These are phyloP conservation scores for Temnothorax rugatulus DNA, from an alignment of 2,888 invertebrate species.

Conservation along the genomic window DNA sequence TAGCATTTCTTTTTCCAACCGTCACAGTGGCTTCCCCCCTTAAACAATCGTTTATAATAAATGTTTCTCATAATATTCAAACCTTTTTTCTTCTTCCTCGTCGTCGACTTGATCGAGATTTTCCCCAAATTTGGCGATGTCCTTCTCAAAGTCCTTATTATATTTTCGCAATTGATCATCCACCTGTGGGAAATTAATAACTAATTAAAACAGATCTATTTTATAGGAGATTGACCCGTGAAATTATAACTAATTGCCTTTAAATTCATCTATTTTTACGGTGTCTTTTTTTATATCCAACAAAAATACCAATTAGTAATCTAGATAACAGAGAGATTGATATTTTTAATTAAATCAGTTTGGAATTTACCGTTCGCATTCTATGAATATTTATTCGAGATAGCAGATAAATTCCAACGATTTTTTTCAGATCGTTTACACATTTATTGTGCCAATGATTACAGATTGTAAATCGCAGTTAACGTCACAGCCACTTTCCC, in stretches of 20 bases:
- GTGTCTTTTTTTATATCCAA: background rate
- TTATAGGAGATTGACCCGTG: background rate
- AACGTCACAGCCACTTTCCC: constrained; percentile 48
- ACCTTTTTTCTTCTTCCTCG: constrained; percentile 92
- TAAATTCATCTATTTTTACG: background rate
- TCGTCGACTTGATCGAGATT: constrained; percentile 95
- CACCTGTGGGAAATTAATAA: constrained; percentile 83
- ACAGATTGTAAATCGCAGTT: background rate
- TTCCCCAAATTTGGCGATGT: constrained; percentile 94
- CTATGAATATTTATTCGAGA: background rate
- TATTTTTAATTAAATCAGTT: constrained; percentile 39
- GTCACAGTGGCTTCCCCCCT: too few relatives aligned
- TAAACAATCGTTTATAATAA: too few relatives aligned
- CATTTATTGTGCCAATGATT: background rate
- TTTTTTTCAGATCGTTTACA: constrained; percentile 33
- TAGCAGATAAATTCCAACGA: constrained; percentile 17
- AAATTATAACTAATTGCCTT: constrained; percentile 23
- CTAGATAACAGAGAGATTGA: background rate
- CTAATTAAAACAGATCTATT: constrained; percentile 1
- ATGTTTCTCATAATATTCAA: constrained; percentile 55
- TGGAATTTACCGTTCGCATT: background rate
- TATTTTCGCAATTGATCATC: constrained; percentile 94
- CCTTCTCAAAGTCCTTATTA: constrained; percentile 96
- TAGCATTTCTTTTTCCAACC: too few relatives aligned
- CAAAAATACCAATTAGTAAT: background rate